These are phyloP conservation scores for Oithona nana DNA, from an alignment of 2,888 invertebrate species.

Conservation along the genomic window DNA sequence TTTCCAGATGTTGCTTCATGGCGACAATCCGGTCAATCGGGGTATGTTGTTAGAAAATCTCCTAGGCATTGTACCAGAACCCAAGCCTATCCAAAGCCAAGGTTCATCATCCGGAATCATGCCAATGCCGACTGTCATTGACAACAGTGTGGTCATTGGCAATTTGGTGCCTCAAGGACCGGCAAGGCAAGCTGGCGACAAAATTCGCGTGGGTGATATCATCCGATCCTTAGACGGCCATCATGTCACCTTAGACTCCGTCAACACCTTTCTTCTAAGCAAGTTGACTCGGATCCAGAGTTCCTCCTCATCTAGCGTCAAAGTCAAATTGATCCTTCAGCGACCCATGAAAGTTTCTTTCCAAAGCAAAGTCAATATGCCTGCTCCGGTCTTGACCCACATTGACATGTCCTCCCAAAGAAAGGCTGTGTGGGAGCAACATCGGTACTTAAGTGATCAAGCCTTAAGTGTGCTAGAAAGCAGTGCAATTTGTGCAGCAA, in stretches of 20 bases:
- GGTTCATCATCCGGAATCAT: too few species aligned
- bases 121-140: not conserved
- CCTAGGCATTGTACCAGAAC: not conserved
- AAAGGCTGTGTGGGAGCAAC: too few species aligned
- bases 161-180: not conserved
- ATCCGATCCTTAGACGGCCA: conserved; percentile 12
- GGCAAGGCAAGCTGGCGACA: not conserved
- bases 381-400: too few species aligned
- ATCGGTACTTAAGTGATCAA: too few species aligned
- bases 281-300: not conserved
- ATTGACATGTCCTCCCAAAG: too few species aligned
- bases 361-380: too few species aligned
- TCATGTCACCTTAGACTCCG: not conserved
- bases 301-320: not conserved
- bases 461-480: too few species aligned
- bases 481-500: too few species aligned
- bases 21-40: not conserved
- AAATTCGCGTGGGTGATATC: conserved; percentile 6
- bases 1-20: not conserved
- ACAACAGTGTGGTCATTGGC: not conserved
- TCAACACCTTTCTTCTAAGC: not conserved
- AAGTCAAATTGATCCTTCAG: conserved; percentile 1
- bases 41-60: not conserved
- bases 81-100: not conserved
- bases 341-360: not conserved